Conservation (phyloP, 2,888 invertebrate genomes). For the Amitus sp. region DNA sequence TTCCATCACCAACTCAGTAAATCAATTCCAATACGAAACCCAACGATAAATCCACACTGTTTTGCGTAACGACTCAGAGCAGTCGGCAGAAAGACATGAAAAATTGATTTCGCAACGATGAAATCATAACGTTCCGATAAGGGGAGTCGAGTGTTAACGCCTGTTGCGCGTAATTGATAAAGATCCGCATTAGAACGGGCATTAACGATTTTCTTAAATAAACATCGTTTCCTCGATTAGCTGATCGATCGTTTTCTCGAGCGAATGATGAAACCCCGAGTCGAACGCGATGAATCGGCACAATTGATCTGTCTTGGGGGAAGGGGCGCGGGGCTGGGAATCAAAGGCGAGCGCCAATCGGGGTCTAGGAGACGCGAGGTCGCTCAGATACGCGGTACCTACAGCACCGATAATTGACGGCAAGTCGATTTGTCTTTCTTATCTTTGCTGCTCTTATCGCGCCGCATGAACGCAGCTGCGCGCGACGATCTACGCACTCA, state of each 20-base stretch:
- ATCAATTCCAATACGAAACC: no score
- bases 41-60: no score
- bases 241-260: slow-evolving; percentile 30
- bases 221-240: slow-evolving; percentile 18
- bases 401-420: slow-evolving; percentile 44
- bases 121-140: background rate
- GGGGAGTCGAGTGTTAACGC: background rate
- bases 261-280: slow-evolving; percentile 33
- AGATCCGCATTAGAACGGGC: slow-evolving; percentile 33
- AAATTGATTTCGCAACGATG: slow-evolving; percentile 1
- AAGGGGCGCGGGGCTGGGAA: slow-evolving; percentile 26
- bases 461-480: slow-evolving; percentile 39
- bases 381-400: slow-evolving; percentile 37
- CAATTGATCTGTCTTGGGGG: slow-evolving; percentile 36
- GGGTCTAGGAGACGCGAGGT: slow-evolving; percentile 41
- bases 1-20: no score
- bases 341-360: slow-evolving; percentile 38
- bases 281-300: slow-evolving; percentile 39
- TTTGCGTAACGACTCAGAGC: no score
- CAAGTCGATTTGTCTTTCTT: slow-evolving; percentile 46
- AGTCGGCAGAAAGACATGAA: background rate
- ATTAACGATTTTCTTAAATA: slow-evolving; percentile 21
- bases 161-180: slow-evolving; percentile 22
- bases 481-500: slow-evolving; percentile 24
- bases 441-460: slow-evolving; percentile 40